Evolutionary conservation across 2,888 invertebrate genomes (phyloP).

Genomic region (Mechanitis mazaeus): DNA sequence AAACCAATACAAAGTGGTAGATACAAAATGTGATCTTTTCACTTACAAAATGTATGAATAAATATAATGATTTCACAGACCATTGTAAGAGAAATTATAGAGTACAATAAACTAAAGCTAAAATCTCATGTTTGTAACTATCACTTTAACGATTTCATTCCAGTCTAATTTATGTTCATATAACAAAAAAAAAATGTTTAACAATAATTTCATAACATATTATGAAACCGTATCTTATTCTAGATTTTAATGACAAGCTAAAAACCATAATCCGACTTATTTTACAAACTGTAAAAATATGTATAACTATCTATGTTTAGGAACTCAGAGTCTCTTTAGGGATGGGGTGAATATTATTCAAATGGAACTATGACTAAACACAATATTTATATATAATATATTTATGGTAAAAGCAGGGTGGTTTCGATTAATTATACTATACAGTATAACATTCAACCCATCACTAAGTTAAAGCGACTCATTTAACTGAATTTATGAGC

Average conservation of each 20-base stretch:
- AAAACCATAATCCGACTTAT: conserved; percentile 35
- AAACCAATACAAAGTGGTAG: not conserved
- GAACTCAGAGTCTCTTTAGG: conserved; percentile 57
- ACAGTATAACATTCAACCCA: conserved; percentile 42
- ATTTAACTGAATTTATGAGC: conserved; percentile 38
- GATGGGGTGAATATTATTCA: conserved; percentile 41
- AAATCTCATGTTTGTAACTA: not conserved
- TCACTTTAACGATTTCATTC: not conserved
- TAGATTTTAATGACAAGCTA: not conserved
- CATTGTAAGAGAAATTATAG: too few species aligned
- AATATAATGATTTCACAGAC: too few species aligned
- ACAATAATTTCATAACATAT: too few species aligned
- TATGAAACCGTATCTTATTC: not conserved
- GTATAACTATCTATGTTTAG: conserved; percentile 56
- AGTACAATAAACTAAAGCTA: not conserved
- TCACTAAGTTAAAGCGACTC: conserved; percentile 40
- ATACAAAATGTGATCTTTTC: not conserved
- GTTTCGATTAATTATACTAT: conserved; percentile 24
- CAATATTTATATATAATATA: conserved; percentile 11
- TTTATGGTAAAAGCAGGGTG: conserved; percentile 27
- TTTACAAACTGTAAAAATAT: conserved; percentile 51
- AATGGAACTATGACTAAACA: conserved; percentile 21
- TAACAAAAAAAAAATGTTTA: too few species aligned
- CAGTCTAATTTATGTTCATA: too few species aligned
- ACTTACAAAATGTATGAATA: too few species aligned